Evolutionary conservation across 2,888 invertebrate genomes (phyloP).

Genomic region (Cephus sareptanus): DNA sequence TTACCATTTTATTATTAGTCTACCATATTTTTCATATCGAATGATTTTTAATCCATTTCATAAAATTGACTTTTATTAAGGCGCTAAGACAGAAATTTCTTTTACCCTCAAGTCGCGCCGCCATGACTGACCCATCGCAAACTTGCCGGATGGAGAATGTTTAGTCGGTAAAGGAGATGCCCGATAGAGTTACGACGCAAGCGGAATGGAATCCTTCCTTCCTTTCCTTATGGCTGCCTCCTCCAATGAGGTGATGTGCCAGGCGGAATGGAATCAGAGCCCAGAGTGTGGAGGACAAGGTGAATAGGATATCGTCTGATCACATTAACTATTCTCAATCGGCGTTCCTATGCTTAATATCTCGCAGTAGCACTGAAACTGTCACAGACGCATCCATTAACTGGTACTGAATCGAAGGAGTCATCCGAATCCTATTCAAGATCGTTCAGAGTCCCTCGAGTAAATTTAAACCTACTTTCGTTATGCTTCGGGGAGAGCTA

Average conservation of each 20-base stretch:
- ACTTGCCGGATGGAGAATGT: not conserved
- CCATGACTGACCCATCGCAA: not conserved
- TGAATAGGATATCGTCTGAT: conserved; percentile 24
- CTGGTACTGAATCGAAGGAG: not conserved
- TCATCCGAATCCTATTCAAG: not conserved
- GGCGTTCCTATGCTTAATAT: not conserved
- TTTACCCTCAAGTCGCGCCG: not conserved
- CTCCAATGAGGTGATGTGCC: not conserved
- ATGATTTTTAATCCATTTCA: not conserved
- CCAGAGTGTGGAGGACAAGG: conserved; percentile 32
- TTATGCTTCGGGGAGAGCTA: not conserved
- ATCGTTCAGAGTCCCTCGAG: not conserved
- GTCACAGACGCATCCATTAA: not conserved
- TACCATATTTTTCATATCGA: too few relatives aligned
- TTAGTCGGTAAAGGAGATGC: not conserved
- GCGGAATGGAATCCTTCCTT: conserved; percentile 16
- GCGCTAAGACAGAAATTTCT: not conserved
- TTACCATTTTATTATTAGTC: too few relatives aligned
- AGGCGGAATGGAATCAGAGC: conserved; percentile 32
- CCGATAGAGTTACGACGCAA: conserved; percentile 31
- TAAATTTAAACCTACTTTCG: not conserved
- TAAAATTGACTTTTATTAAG: not conserved
- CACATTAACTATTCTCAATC: not conserved
- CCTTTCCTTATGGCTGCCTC: too few relatives aligned
- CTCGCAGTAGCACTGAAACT: not conserved